Percentiles rank a stretch among this genome's conserved stretches.
phyloP scores from a whole-genome alignment of 2,797 vertebrate genomes.

The Odontamblyopus lacepedii region DNA sequence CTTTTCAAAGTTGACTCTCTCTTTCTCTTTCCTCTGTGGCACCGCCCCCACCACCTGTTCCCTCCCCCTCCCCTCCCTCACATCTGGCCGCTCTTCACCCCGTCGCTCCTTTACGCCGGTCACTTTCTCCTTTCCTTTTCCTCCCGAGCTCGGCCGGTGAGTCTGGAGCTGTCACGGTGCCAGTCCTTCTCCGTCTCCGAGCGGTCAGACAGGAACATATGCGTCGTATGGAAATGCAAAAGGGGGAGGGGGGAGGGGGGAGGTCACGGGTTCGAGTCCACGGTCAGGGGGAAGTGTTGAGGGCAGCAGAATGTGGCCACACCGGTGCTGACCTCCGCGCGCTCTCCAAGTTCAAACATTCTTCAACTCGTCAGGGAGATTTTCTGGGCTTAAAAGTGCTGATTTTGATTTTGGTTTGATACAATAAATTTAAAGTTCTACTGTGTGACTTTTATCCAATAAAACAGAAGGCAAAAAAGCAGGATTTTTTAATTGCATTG shows the following conservation, averaged over 20 bases:
- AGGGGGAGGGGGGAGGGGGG: constrained; percentile 78
- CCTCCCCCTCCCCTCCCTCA: constrained; percentile 63
- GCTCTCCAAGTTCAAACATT: neutral
- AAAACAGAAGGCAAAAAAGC: too few relatives aligned
- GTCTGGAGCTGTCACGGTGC: constrained; percentile 62
- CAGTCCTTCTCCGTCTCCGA: constrained; percentile 65
- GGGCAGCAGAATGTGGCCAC: neutral
- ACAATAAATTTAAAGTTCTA: too few relatives aligned
- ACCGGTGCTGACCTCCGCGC: neutral
- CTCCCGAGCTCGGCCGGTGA: constrained; percentile 62
- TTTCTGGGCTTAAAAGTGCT: too few relatives aligned
- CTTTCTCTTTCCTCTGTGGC: constrained; percentile 56
- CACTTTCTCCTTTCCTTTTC: constrained; percentile 64
- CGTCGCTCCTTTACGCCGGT: constrained; percentile 78
- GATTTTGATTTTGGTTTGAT: too few relatives aligned
- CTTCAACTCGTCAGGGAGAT: neutral
- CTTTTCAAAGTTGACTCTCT: neutral
- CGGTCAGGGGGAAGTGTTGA: neutral
- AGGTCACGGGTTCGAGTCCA: constrained; percentile 14
- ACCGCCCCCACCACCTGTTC: constrained; percentile 76
- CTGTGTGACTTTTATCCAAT: too few relatives aligned
- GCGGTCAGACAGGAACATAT: constrained; percentile 69
- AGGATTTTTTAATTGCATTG: neutral
- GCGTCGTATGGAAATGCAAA: constrained; percentile 79
- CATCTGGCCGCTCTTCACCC: constrained; percentile 84